A percentile compares a stretch with the other conserved stretches of the same genome.
Conservation (phyloP, 1,140 invertebrate genomes). For the Lutraria rhynchaena region DNA sequence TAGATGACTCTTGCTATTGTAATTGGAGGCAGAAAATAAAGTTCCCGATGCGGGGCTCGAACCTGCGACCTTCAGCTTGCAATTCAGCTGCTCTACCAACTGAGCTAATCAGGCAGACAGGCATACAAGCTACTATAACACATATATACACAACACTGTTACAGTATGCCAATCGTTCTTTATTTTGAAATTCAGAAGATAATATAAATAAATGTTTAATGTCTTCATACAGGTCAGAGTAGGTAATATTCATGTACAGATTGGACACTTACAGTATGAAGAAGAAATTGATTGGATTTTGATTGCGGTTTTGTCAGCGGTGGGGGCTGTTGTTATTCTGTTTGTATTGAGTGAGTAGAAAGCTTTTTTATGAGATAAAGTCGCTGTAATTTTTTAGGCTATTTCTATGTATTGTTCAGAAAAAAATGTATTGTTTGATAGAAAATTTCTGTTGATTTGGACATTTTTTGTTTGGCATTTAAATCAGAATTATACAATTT, state of each 20-base stretch:
- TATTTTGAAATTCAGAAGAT: neutral
- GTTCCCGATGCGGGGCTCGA: no score
- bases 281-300: neutral
- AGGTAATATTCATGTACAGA: neutral
- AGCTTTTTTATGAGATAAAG: neutral
- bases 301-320: neutral
- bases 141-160: no score
- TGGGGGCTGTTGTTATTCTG: neutral
- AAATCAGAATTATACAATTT: no score
- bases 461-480: no score
- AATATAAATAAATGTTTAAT: neutral
- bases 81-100: no score
- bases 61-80: no score
- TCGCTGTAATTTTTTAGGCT: neutral
- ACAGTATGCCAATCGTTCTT: neutral
- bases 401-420: neutral
- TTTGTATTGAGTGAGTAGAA: slow-evolving; percentile 14
- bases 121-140: no score
- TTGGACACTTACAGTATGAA: slow-evolving; percentile 28
- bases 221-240: slow-evolving; percentile 26
- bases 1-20: neutral
- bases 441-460: neutral
- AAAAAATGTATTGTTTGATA: neutral
- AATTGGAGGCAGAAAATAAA: no score
- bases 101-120: no score